Evolutionary conservation across 2,113 vertebrate species (phyloP).

Genomic region (Pao palembangensis): DNA sequence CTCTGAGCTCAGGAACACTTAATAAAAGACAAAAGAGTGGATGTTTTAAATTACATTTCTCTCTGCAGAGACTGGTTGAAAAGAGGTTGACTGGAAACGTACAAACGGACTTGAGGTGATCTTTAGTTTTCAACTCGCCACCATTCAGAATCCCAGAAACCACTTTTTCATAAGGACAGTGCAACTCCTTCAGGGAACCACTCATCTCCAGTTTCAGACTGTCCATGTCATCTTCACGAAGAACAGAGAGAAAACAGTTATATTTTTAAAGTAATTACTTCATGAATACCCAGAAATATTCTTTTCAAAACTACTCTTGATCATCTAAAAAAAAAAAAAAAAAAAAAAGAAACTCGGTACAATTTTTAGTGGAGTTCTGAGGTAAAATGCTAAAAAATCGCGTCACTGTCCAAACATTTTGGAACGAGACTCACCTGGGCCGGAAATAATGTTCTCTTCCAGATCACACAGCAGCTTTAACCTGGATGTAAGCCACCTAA

Average conservation of each 20-base stretch:
- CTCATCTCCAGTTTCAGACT: constrained; percentile 85
- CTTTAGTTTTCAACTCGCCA: constrained; percentile 73
- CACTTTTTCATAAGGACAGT: constrained; percentile 80
- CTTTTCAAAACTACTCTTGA: background rate
- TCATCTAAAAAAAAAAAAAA: too few relatives aligned
- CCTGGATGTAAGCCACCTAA: constrained; percentile 82
- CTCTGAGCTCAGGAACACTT: constrained; percentile 94
- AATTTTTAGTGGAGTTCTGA: too few relatives aligned
- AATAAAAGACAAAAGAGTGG: background rate
- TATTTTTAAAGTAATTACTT: background rate
- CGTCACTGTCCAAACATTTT: background rate
- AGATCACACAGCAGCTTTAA: constrained; percentile 79
- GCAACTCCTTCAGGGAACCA: constrained; percentile 87
- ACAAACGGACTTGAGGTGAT: constrained; percentile 87
- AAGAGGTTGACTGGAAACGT: constrained; percentile 49
- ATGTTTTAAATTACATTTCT: rapidly evolving
- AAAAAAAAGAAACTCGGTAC: too few relatives aligned
- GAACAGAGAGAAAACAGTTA: background rate
- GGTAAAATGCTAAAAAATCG: background rate
- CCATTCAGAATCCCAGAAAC: constrained; percentile 81
- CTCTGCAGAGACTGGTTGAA: background rate
- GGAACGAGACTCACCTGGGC: constrained; percentile 50
- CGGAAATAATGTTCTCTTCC: constrained; percentile 82
- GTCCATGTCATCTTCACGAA: constrained; percentile 77
- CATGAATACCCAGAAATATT: background rate